A percentile compares a stretch with the other conserved stretches of the same genome.
Evolutionary conservation across 2,797 vertebrate genomes (phyloP).

Genomic region (Hypotaenidia okinawae): DNA sequence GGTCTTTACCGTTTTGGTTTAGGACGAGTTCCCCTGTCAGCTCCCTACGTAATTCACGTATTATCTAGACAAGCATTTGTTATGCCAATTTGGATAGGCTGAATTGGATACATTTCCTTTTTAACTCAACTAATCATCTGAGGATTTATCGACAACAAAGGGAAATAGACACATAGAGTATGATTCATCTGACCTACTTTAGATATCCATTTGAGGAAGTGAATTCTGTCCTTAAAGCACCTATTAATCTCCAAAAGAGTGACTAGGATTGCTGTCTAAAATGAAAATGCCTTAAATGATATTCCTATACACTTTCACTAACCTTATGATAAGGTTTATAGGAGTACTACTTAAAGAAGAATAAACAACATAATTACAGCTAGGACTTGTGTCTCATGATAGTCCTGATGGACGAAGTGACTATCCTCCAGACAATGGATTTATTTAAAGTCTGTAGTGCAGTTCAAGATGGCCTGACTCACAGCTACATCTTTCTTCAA

Average conservation of each 20-base stretch:
- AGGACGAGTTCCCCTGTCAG: background rate
- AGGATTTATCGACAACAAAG: constrained; percentile 23
- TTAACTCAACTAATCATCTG: background rate
- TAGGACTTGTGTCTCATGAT: background rate
- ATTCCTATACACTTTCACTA: background rate
- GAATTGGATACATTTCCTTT: background rate
- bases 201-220: background rate
- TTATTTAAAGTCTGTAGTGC: background rate
- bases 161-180: background rate
- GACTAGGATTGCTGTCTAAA: background rate
- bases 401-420: background rate
- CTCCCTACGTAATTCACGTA: background rate
- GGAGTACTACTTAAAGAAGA: background rate
- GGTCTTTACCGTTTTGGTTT: background rate
- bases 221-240: constrained; percentile 15
- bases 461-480: background rate
- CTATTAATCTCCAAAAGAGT: background rate
- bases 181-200: constrained; percentile 44
- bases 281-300: background rate
- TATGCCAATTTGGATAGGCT: background rate
- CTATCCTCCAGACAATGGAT: fast-evolving
- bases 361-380: background rate
- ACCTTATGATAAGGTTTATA: background rate
- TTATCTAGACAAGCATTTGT: background rate
- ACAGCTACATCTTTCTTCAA: background rate